Conservation (phyloP, 2,797 vertebrate species). For the Onychomys torridus region DNA sequence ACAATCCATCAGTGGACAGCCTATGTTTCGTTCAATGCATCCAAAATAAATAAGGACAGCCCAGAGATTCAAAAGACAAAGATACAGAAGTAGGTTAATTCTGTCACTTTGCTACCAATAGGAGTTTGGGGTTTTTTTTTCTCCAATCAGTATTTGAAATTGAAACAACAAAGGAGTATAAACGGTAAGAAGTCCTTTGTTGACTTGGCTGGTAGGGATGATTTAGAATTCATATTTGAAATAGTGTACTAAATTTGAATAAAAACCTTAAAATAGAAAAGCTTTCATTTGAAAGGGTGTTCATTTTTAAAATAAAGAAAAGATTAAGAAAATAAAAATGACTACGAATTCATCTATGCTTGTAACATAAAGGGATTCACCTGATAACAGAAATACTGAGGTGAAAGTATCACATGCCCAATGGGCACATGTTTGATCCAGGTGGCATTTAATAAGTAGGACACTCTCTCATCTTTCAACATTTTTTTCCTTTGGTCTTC, state of each 20-base stretch:
- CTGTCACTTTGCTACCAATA: slow-evolving; percentile 16
- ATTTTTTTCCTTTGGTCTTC: background rate
- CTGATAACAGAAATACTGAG: background rate
- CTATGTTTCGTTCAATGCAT: background rate
- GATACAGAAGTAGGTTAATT: slow-evolving; percentile 48
- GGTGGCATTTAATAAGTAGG: background rate
- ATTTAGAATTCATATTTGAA: slow-evolving; percentile 15
- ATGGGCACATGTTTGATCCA: background rate
- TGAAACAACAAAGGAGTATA: background rate
- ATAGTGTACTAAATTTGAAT: background rate
- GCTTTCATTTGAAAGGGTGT: background rate
- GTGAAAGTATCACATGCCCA: background rate
- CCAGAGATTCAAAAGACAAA: slow-evolving; percentile 28
- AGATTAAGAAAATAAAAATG: slow-evolving; percentile 46
- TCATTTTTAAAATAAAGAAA: slow-evolving; percentile 29
- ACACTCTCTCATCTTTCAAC: background rate
- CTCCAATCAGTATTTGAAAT: slow-evolving; percentile 54
- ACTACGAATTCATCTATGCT: background rate
- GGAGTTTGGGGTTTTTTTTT: background rate
- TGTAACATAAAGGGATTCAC: background rate
- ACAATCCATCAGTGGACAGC: background rate
- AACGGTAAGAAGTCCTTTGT: background rate
- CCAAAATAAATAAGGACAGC: slow-evolving; percentile 41
- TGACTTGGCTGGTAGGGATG: background rate
- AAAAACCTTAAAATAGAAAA: slow-evolving; percentile 28